A percentile compares a stretch with the other conserved stretches of the same genome.
Evolutionary conservation across 2,888 invertebrate species (phyloP).

Genomic region (Lycocerus yunnanus): DNA sequence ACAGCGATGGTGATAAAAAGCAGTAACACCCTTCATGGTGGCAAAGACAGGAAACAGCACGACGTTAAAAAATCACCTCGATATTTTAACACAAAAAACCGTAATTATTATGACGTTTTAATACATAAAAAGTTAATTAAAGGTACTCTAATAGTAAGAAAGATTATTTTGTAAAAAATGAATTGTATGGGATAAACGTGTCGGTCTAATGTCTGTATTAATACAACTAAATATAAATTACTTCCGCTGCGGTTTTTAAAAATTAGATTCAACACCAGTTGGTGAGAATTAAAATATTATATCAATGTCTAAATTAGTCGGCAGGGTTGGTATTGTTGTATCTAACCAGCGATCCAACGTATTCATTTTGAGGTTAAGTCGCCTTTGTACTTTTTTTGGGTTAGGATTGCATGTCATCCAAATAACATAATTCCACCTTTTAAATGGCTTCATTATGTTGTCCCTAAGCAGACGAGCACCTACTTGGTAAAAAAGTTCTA

Average conservation of each 20-base stretch:
- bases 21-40: neutral
- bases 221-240: slow-evolving; percentile 34
- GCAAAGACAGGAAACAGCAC: neutral
- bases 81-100: neutral
- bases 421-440: neutral
- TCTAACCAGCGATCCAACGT: neutral
- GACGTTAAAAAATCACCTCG: slow-evolving; percentile 10
- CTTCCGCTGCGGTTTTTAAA: slow-evolving; percentile 33
- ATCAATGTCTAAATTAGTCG: slow-evolving; percentile 35
- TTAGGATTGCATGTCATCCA: slow-evolving; percentile 7
- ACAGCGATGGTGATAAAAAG: neutral
- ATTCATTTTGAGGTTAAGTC: slow-evolving; percentile 11
- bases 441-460: neutral
- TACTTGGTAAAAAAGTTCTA: neutral
- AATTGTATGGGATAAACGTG: slow-evolving; percentile 11
- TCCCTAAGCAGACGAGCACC: neutral
- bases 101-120: slow-evolving; percentile 16
- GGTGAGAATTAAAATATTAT: slow-evolving; percentile 34
- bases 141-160: slow-evolving; percentile 7
- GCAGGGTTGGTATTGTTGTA: neutral
- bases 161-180: slow-evolving; percentile 10
- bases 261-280: slow-evolving; percentile 32
- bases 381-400: slow-evolving; percentile 10
- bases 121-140: slow-evolving; percentile 22
- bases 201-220: slow-evolving; percentile 35